A percentile compares a stretch with the other conserved stretches of the same genome.
These are phyloP conservation scores for Phataginus tetradactyla DNA, from an alignment of 2,797 vertebrate genomes.

Conservation along the genomic window DNA sequence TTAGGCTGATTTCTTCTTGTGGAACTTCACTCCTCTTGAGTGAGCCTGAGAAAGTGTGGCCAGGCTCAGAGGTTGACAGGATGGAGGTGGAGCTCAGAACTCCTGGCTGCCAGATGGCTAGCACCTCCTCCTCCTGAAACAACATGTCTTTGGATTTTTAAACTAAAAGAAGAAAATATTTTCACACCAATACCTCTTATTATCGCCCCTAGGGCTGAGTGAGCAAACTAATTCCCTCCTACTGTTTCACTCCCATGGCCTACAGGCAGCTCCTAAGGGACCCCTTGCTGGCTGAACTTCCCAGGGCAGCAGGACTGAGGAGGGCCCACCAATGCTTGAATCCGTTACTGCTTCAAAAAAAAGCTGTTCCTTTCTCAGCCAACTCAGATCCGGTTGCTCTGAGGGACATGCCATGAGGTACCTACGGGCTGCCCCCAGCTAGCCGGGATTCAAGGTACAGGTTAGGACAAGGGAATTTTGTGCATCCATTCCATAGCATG, in stretches of 20 bases:
- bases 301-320: background rate
- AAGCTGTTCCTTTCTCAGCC: background rate
- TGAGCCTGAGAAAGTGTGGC: background rate
- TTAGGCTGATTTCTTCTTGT: background rate
- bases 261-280: background rate
- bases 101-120: rapidly evolving
- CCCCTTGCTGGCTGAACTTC: background rate
- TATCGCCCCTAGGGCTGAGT: background rate
- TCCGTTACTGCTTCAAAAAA: no score
- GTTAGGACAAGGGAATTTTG: no score
- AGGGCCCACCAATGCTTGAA: background rate
- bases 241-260: background rate
- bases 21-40: background rate
- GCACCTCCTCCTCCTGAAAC: background rate
- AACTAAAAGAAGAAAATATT: background rate
- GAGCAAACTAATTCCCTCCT: background rate
- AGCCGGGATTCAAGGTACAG: no score
- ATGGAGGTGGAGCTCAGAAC: background rate
- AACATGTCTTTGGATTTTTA: background rate
- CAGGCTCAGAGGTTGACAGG: rapidly evolving
- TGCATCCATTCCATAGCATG: no score
- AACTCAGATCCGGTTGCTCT: background rate
- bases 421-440: background rate
- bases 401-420: background rate
- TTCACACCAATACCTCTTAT: background rate